Evolutionary conservation across 1,140 invertebrate genomes (phyloP), one percentile per base, ranked within the genome.

Genomic region (Drosophila tristis): DNA sequence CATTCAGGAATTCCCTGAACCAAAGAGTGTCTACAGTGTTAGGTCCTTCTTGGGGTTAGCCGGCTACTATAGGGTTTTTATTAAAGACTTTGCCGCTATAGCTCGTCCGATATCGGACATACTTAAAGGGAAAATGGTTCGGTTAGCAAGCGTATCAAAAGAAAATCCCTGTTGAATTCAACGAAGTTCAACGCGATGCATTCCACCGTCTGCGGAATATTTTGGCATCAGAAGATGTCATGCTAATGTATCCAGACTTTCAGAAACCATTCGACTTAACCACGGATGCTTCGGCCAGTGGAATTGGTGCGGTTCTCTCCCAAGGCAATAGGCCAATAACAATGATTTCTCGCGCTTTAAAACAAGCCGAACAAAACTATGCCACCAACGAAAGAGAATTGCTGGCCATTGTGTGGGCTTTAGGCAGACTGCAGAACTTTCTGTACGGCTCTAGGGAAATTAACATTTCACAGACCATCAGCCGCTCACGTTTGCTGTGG

Each of bases 391-490:
- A 67, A 26, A 9, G 53, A 20, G 53, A 64, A 9, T 25, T 66
- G 13, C 31, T 66, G 15, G 63, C 63, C 2, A 61, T 67, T 47
- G 43, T 67, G 6, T 60, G 64, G 49, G 43, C 5, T 31, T 31
- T 31, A 31, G 29, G 29, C 29, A 48, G 35, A 39, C 45, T 61
- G 16, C 49, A 51, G n/a, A 60, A 62, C 20, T 62, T 58, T 58
- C 55, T 94, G 2, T 92, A 91, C 65, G 92, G 92, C 29, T 39
- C 50, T 15, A 90, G 58, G 55, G 80, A 92, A 35, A 93, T 94
- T 60, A 91, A 66, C 25, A 92, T 5, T 66, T 91, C 20, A 94
- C 93, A 0, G 94, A 95, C 63, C 93, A 94, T 56, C 91, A 92
- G 66, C 92, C 93, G 1, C 77, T 94, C 25, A 82, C 66, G 5